These are phyloP conservation scores for Salvelinus namaycush DNA, from an alignment of 2,113 vertebrate species.

Conservation along the genomic window DNA sequence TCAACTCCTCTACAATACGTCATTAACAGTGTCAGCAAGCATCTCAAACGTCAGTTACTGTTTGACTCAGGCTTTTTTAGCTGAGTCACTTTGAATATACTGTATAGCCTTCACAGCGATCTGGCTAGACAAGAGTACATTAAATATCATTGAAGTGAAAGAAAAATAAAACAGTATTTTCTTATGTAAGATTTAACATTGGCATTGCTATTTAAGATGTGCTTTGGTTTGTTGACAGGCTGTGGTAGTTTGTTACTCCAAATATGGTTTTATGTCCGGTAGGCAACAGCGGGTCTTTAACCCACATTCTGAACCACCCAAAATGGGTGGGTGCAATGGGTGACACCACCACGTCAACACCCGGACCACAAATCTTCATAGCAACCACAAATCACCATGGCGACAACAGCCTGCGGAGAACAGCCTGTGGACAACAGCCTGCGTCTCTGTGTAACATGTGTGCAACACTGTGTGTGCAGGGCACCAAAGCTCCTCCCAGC, in stretches of 20 bases:
- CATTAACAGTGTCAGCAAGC: constrained; percentile 37
- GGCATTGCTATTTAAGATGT: background rate
- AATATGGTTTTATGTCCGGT: background rate
- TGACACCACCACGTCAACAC: constrained; percentile 47
- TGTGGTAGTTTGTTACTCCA: background rate
- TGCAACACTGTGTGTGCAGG: constrained; percentile 29
- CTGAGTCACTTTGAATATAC: background rate
- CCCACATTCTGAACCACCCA: constrained; percentile 22
- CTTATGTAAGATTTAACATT: background rate
- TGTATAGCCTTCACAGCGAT: too few species aligned
- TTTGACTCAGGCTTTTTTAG: background rate
- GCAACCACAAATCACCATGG: constrained; percentile 38
- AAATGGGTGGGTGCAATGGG: too few species aligned
- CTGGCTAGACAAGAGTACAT: too few species aligned
- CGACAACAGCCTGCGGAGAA: constrained; percentile 10
- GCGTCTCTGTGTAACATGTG: constrained; percentile 3
- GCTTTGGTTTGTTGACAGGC: background rate
- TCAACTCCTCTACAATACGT: constrained; percentile 38
- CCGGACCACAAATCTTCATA: background rate
- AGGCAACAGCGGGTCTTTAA: constrained; percentile 25
- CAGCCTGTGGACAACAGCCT: constrained; percentile 16
- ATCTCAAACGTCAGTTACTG: constrained; percentile 16
- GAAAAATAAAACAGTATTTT: background rate
- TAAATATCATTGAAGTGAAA: background rate
- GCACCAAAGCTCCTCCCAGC: constrained; percentile 11